Percentiles rank a stretch among this genome's conserved stretches.
These are phyloP conservation scores for Eledona agricola DNA, from an alignment of 2,888 invertebrate species.

Conservation along the genomic window DNA sequence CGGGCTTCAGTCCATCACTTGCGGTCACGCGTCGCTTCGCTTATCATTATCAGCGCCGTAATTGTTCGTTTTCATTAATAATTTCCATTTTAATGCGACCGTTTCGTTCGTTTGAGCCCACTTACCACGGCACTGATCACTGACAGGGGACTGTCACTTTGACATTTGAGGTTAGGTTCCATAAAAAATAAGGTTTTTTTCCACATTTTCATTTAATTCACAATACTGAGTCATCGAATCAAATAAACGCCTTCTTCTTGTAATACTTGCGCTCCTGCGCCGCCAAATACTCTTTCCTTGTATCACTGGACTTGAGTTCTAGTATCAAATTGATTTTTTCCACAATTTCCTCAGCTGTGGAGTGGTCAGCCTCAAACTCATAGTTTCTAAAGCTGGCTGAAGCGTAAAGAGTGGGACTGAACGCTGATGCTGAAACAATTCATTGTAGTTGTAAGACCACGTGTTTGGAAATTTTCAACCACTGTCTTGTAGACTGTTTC, in stretches of 20 bases:
- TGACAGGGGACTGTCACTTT: no score
- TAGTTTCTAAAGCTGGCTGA: conserved; percentile 79
- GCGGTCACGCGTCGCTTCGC: no score
- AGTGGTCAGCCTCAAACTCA: conserved; percentile 85
- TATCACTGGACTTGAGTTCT: conserved; percentile 80
- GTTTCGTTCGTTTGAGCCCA: no score
- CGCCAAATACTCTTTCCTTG: conserved; percentile 83
- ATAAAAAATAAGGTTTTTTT: no score
- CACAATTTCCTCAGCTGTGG: conserved; percentile 82
- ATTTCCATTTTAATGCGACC: no score
- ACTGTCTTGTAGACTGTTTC: conserved; percentile 13
- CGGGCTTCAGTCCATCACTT: no score
- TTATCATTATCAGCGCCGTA: conserved; percentile 41
- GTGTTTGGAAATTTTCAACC: conserved; percentile 6
- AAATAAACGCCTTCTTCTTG: conserved; percentile 61
- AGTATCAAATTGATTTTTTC: conserved; percentile 88
- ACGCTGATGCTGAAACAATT: conserved; percentile 48
- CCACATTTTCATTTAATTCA: no score
- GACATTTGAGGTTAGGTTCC: conserved; percentile 9
- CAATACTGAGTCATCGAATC: no score
- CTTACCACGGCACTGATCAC: no score
- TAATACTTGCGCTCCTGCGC: conserved; percentile 76
- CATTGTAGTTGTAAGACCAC: background rate
- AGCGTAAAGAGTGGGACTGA: conserved; percentile 13
- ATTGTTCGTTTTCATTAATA: no score